A percentile compares a stretch with the other conserved stretches of the same genome.
Evolutionary conservation across 2,797 vertebrate species (phyloP).

Genomic region (Gambusia yucatana): DNA sequence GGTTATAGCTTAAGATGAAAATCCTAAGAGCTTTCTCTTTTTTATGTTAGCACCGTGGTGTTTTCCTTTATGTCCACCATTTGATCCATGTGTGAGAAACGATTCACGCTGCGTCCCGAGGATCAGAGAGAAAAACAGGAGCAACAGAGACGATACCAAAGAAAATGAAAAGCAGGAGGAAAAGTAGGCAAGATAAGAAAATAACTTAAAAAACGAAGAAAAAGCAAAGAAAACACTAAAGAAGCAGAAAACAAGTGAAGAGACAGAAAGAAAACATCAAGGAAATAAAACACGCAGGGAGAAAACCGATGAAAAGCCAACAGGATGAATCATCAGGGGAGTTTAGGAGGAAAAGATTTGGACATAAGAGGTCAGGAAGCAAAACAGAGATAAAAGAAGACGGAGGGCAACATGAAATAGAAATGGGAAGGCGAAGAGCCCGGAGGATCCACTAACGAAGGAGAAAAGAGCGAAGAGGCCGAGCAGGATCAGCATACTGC

Average conservation of each 20-base stretch:
- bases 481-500: constrained; percentile 18
- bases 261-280: background rate
- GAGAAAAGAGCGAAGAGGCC: background rate
- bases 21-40: background rate
- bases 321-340: background rate
- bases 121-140: background rate
- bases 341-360: background rate
- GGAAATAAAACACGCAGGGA: background rate
- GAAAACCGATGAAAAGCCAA: background rate
- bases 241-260: background rate
- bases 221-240: background rate
- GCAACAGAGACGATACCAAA: background rate
- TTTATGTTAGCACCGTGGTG: background rate
- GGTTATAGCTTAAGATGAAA: background rate
- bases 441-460: background rate
- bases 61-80: background rate
- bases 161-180: background rate
- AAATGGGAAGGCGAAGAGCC: background rate
- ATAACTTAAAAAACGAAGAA: background rate
- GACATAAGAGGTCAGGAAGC: background rate
- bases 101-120: background rate
- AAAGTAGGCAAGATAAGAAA: background rate
- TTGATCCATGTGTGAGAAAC: background rate
- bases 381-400: background rate
- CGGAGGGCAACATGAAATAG: background rate